Evolutionary conservation across 2,113 vertebrate species (phyloP).

Genomic region (Cyprinodon variegatus): DNA sequence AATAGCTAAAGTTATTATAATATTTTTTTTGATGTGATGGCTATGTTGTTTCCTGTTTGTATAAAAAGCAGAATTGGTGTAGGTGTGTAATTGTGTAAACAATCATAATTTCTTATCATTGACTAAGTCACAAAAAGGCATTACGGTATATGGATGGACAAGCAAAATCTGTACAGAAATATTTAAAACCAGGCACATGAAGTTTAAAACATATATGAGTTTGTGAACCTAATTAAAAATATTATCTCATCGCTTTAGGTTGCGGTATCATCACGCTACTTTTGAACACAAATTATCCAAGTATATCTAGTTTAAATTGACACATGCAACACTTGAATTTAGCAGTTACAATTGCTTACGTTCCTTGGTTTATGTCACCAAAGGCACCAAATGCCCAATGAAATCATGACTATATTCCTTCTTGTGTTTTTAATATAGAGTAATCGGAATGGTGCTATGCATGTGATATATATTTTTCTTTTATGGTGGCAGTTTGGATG

Average conservation of each 20-base stretch:
- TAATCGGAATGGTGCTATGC: constrained; percentile 4
- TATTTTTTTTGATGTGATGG: too few relatives aligned
- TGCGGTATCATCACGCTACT: neutral
- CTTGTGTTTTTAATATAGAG: constrained; percentile 8
- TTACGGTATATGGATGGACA: too few relatives aligned
- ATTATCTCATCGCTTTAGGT: too few relatives aligned
- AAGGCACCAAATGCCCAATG: neutral
- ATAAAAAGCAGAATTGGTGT: too few relatives aligned
- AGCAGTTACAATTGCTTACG: neutral
- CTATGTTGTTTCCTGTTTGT: too few relatives aligned
- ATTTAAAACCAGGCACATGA: neutral
- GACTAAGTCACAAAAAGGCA: too few relatives aligned
- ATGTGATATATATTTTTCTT: constrained; percentile 12
- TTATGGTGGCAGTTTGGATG: constrained; percentile 59
- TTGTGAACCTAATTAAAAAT: neutral
- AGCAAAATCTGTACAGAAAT: neutral
- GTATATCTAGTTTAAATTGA: neutral
- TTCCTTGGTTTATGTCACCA: neutral
- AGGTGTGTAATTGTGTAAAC: too few relatives aligned
- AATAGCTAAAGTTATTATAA: too few relatives aligned
- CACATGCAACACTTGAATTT: neutral
- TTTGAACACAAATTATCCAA: neutral
- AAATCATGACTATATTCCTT: neutral
- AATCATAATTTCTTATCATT: too few relatives aligned
- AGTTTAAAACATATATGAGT: too few relatives aligned